Evolutionary conservation across 2,888 invertebrate species (phyloP).

Genomic region (Drosophila robusta): DNA sequence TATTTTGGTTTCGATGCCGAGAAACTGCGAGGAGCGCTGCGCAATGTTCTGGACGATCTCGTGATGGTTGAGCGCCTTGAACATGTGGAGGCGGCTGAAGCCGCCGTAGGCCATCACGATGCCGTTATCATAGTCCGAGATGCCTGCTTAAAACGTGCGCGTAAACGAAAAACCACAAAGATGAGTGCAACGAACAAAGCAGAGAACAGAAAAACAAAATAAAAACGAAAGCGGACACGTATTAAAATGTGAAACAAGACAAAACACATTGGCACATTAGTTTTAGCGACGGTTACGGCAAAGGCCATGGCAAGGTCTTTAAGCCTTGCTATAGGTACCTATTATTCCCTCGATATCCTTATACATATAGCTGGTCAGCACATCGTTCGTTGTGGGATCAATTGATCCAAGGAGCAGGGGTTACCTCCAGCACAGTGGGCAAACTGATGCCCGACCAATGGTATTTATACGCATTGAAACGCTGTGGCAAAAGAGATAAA

Average conservation of each 20-base stretch:
- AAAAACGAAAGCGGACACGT: slow-evolving; percentile 52
- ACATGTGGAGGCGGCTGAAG: slow-evolving; percentile 95
- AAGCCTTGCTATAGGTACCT: slow-evolving; percentile 80
- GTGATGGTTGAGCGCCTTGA: slow-evolving; percentile 93
- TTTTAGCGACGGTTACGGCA: slow-evolving; percentile 17
- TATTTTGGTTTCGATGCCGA: slow-evolving; percentile 94
- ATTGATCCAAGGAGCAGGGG: slow-evolving; percentile 95
- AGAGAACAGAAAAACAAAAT: slow-evolving; percentile 24
- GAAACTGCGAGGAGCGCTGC: slow-evolving; percentile 91
- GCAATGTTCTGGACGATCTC: slow-evolving; percentile 94
- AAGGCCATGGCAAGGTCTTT: neutral
- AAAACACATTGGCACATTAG: slow-evolving; percentile 21
- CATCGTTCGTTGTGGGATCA: slow-evolving; percentile 93
- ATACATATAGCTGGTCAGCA: slow-evolving; percentile 93
- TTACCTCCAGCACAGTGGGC: slow-evolving; percentile 96
- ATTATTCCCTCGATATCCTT: slow-evolving; percentile 93
- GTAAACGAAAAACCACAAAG: slow-evolving; percentile 66
- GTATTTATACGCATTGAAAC: slow-evolving; percentile 96
- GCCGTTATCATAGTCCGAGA: slow-evolving; percentile 96
- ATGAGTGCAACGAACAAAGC: slow-evolving; percentile 41
- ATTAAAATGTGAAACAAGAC: slow-evolving; percentile 53
- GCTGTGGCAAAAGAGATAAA: slow-evolving; percentile 85
- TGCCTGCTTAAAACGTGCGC: slow-evolving; percentile 86
- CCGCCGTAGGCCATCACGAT: slow-evolving; percentile 96
- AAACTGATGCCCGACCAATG: slow-evolving; percentile 98